phyloP scores from a whole-genome alignment of 2,113 vertebrate genomes.

The Lasiurus cinereus region DNA sequence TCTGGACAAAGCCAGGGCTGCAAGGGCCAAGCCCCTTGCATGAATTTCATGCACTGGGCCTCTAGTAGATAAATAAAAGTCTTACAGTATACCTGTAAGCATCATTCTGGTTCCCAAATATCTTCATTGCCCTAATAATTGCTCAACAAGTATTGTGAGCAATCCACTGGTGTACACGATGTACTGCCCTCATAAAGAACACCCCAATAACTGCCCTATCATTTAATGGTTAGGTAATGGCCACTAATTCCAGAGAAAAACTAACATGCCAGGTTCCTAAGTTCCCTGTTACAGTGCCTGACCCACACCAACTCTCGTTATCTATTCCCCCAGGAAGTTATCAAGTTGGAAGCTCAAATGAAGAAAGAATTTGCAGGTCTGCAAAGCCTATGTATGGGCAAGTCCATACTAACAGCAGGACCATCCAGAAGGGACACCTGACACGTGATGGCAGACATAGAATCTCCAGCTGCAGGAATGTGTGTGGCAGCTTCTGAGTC shows the following conservation, averaged over 20 bases:
- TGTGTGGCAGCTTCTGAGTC: conserved; percentile 94
- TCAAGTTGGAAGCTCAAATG: background rate
- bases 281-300: background rate
- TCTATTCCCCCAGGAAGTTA: background rate
- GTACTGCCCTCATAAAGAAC: background rate
- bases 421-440: conserved; percentile 96
- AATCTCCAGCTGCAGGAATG: conserved; percentile 96
- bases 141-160: background rate
- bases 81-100: background rate
- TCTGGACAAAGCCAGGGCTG: too few species aligned
- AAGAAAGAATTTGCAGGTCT: background rate
- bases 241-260: background rate
- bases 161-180: background rate
- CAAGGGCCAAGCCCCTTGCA: too few species aligned
- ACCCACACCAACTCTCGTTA: background rate
- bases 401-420: conserved; percentile 96
- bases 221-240: background rate
- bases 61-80: background rate
- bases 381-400: conserved; percentile 71
- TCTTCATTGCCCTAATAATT: background rate
- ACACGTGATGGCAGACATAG: conserved; percentile 94
- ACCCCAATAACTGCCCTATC: background rate
- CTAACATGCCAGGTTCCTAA: background rate
- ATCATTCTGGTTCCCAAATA: background rate
- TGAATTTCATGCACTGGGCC: too few species aligned